A percentile compares a stretch with the other conserved stretches of the same genome.
Evolutionary conservation across 2,797 vertebrate species (phyloP).

Genomic region (Parauchenoglanis ngamensis): DNA sequence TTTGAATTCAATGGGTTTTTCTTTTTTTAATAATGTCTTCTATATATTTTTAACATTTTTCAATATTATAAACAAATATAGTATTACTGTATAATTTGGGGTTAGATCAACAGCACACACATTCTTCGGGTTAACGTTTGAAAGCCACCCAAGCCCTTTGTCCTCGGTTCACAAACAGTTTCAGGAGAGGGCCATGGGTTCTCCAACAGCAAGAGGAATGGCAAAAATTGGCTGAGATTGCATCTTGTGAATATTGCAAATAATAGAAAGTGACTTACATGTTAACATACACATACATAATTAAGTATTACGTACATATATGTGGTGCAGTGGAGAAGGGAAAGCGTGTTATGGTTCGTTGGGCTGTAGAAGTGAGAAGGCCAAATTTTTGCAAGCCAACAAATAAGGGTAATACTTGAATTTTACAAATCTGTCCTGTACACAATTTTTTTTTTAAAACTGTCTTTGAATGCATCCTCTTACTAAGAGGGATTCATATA

Average conservation of each 20-base stretch:
- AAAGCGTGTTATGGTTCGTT: slow-evolving; percentile 67
- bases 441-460: slow-evolving; percentile 69
- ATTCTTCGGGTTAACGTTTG: slow-evolving; percentile 55
- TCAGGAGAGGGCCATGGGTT: slow-evolving; percentile 61
- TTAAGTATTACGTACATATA: slow-evolving; percentile 80
- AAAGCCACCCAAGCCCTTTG: slow-evolving; percentile 61
- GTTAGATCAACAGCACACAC: slow-evolving; percentile 67
- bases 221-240: slow-evolving; percentile 70
- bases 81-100: slow-evolving; percentile 66
- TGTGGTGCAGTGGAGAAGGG: slow-evolving; percentile 70
- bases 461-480: slow-evolving; percentile 72
- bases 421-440: slow-evolving; percentile 84
- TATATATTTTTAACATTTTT: slow-evolving; percentile 56
- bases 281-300: slow-evolving; percentile 78
- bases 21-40: slow-evolving; percentile 69
- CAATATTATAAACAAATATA: slow-evolving; percentile 67
- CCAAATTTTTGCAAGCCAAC: slow-evolving; percentile 79
- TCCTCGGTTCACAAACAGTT: slow-evolving; percentile 66
- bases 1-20: slow-evolving; percentile 62
- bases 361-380: slow-evolving; percentile 74
- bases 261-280: slow-evolving; percentile 71
- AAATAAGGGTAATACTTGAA: slow-evolving; percentile 82
- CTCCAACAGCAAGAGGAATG: slow-evolving; percentile 63
- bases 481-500: slow-evolving; percentile 69
- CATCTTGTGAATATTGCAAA: slow-evolving; percentile 79